Base-by-base conservation (phyloP, 2,888 invertebrate species). In the Phytoseiulus persimilis region DNA sequence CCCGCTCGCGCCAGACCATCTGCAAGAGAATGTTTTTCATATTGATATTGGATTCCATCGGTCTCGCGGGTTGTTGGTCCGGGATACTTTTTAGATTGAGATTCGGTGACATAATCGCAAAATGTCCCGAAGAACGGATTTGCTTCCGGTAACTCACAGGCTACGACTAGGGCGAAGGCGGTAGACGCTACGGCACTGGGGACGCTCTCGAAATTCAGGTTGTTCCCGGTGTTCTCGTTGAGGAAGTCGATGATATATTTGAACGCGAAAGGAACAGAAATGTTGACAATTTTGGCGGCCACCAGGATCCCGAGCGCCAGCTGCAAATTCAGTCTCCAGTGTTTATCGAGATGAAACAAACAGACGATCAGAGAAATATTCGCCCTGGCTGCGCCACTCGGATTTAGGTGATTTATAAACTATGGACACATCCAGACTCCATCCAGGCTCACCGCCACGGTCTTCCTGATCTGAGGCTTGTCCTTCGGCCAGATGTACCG, bases 401-500 rank as follows among this genome's bases (percentile, higher is more conserved):
- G n/a, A n/a, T n/a, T n/a, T n/a, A n/a, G n/a, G n/a, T n/a, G n/a
- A n/a, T n/a, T n/a, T n/a, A n/a, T n/a, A n/a, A n/a, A n/a, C n/a
- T n/a, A n/a, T n/a, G n/a, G n/a, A n/a, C n/a, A n/a, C n/a, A n/a
- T n/a, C n/a, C n/a, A n/a, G n/a, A n/a, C n/a, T n/a, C n/a, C n/a
- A n/a, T n/a, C n/a, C n/a, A n/a, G n/a, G n/a, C n/a, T 87, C 87
- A 97, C 92, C 92, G 96, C 94, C 31, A 99, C 99, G 91, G 98
- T 94, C 91, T 94, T 94, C 91, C 95, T 94, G 91, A 96, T 95
- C 91, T 94, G 94, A 90, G 94, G 93, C 92, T 97, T 95, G 92
- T 96, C 96, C 94, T 96, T 96, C 39, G 99, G 99, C 99, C 99
- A 99, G 90, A 99, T 96, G 93, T 98, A 97, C 90, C 95, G 94